Evolutionary conservation across 2,888 invertebrate species (phyloP).

Genomic region (Eueremaeus valkanovi): DNA sequence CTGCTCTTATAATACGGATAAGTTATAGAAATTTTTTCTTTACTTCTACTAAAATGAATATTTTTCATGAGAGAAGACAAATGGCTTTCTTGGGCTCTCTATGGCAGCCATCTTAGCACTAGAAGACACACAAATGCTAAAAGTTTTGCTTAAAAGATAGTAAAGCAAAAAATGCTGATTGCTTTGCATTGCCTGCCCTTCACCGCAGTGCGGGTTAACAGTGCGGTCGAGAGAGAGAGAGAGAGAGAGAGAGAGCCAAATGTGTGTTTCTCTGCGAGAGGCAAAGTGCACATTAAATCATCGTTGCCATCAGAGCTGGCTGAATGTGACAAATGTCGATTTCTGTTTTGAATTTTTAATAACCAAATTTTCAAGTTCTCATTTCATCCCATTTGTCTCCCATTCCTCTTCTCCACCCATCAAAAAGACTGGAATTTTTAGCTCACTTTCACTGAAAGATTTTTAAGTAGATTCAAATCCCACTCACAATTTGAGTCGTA

Average conservation of each 20-base stretch:
- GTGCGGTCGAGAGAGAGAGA: not conserved
- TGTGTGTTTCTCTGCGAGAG: no score
- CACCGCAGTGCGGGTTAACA: not conserved
- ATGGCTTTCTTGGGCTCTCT: no score
- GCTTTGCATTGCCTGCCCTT: not conserved
- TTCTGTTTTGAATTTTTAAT: conserved; percentile 11
- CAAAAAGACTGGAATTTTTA: conserved; percentile 12
- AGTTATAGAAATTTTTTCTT: not conserved
- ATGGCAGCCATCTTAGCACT: conserved; percentile 14
- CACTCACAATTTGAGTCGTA: not conserved
- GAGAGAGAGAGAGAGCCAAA: not conserved
- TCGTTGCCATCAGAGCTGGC: not conserved
- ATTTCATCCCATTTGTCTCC: not conserved
- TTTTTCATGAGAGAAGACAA: conserved; percentile 6
- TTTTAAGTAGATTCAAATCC: not conserved
- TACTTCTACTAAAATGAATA: conserved; percentile 3
- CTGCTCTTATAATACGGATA: not conserved
- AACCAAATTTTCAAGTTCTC: not conserved
- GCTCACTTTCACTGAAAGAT: not conserved
- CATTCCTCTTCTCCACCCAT: not conserved
- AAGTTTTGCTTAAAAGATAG: not conserved
- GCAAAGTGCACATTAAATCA: not conserved
- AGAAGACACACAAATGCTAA: not conserved
- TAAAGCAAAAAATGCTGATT: not conserved
- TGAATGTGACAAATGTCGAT: conserved; percentile 23